Evolutionary conservation across 2,888 invertebrate genomes (phyloP).

Genomic region (Dryobotodes eremita): DNA sequence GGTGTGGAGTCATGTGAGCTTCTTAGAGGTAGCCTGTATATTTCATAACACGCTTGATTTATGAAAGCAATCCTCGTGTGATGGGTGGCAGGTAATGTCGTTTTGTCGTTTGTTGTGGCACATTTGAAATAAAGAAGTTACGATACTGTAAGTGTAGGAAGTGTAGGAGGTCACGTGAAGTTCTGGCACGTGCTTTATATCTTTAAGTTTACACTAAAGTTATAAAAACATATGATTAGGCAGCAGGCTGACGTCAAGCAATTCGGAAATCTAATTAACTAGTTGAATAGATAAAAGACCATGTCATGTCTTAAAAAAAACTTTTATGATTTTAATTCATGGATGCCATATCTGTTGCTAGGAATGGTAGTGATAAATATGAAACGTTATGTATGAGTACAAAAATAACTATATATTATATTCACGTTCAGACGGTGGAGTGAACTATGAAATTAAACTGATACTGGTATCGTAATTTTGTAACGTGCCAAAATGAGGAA

Average conservation of each 20-base stretch:
- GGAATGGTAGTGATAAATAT: conserved; percentile 16
- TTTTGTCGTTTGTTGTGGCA: conserved; percentile 50
- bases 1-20: conserved; percentile 11
- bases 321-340: conserved; percentile 16
- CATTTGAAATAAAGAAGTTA: conserved; percentile 65
- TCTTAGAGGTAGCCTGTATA: conserved; percentile 26
- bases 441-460: not conserved
- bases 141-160: conserved; percentile 65
- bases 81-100: conserved; percentile 37
- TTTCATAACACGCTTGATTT: conserved; percentile 48
- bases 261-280: conserved; percentile 52
- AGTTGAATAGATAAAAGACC: conserved; percentile 42
- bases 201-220: conserved; percentile 54
- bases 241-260: conserved; percentile 49
- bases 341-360: conserved; percentile 37
- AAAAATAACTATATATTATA: not conserved
- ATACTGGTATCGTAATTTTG: not conserved
- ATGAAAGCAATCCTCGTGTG: conserved; percentile 37
- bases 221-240: conserved; percentile 54
- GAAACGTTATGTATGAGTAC: not conserved
- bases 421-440: not conserved
- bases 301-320: conserved; percentile 19
- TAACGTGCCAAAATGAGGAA: not conserved
- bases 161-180: conserved; percentile 68
- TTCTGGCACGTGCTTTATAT: conserved; percentile 63